Percentiles rank a stretch among this genome's conserved stretches.
These are phyloP conservation scores for Drosophila nannoptera DNA, from an alignment of 1,140 invertebrate genomes.

Conservation along the genomic window DNA sequence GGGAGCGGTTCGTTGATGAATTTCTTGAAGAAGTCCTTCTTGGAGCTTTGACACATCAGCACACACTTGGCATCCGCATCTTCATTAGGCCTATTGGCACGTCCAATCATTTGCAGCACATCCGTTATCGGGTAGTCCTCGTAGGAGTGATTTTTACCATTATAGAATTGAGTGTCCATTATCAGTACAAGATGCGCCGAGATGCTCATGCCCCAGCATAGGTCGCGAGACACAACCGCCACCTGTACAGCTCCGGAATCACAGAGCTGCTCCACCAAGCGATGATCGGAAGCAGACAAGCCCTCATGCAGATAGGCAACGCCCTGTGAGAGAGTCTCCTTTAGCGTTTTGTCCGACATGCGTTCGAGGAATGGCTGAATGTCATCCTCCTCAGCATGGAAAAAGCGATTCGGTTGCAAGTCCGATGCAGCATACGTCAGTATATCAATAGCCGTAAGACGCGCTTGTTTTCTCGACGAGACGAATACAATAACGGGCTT, in stretches of 20 bases:
- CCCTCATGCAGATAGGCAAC: slow-evolving; percentile 99
- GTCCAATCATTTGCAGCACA: slow-evolving; percentile 98
- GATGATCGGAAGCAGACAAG: slow-evolving; percentile 88
- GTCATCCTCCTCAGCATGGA: slow-evolving; percentile 92
- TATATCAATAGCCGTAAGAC: slow-evolving; percentile 96
- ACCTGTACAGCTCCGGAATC: slow-evolving; percentile 96
- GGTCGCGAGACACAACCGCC: slow-evolving; percentile 92
- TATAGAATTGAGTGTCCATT: slow-evolving; percentile 98
- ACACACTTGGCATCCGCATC: slow-evolving; percentile 98
- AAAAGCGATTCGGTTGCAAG: slow-evolving; percentile 89
- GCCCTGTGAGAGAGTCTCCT: slow-evolving; percentile 93
- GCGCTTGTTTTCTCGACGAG: slow-evolving; percentile 94
- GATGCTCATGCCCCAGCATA: slow-evolving; percentile 95
- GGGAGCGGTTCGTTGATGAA: slow-evolving; percentile 98
- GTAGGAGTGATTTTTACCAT: slow-evolving; percentile 95
- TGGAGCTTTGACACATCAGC: slow-evolving; percentile 97
- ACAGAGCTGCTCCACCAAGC: slow-evolving; percentile 95
- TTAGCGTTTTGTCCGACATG: slow-evolving; percentile 92
- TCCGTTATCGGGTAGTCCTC: slow-evolving; percentile 99
- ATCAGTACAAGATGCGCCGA: slow-evolving; percentile 95
- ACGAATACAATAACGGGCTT: slow-evolving; percentile 98
- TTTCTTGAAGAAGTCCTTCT: slow-evolving; percentile 99
- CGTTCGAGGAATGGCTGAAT: slow-evolving; percentile 92
- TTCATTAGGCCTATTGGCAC: slow-evolving; percentile 92
- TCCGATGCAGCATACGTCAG: slow-evolving; percentile 95